A percentile compares a stretch with the other conserved stretches of the same genome.
Conservation (phyloP, 2,113 vertebrate genomes). For the Acrocephalus arundinaceus region DNA sequence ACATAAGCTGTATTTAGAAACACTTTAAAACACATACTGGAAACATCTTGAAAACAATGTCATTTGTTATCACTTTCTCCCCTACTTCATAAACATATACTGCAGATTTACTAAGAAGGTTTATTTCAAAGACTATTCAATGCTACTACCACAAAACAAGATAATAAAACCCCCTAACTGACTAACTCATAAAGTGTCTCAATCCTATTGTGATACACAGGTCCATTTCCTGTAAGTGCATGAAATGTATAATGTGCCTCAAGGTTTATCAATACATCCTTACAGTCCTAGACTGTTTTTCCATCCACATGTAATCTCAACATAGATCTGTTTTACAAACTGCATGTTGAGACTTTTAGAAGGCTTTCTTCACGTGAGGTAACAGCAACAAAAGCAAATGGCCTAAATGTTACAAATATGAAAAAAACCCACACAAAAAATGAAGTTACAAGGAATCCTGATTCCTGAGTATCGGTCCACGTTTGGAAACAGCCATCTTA, state of each 20-base stretch:
- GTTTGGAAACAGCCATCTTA: background rate
- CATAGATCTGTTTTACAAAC: background rate
- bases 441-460: background rate
- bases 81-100: background rate
- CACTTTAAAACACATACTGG: background rate
- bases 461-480: background rate
- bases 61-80: accelerated
- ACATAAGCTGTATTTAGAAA: background rate
- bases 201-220: background rate
- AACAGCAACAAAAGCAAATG: background rate
- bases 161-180: background rate
- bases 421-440: background rate
- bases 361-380: background rate
- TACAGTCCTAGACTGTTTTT: background rate
- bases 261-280: background rate
- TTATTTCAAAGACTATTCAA: background rate
- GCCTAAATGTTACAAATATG: background rate
- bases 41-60: background rate
- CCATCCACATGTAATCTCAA: background rate
- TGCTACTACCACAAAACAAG: background rate
- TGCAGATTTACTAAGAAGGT: background rate
- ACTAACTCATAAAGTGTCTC: background rate
- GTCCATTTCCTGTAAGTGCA: background rate
- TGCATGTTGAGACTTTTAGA: background rate
- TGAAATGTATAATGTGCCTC: background rate